A percentile compares a stretch with the other conserved stretches of the same genome.
Evolutionary conservation across 1,140 invertebrate genomes (phyloP).

Genomic region (Solen grandis): DNA sequence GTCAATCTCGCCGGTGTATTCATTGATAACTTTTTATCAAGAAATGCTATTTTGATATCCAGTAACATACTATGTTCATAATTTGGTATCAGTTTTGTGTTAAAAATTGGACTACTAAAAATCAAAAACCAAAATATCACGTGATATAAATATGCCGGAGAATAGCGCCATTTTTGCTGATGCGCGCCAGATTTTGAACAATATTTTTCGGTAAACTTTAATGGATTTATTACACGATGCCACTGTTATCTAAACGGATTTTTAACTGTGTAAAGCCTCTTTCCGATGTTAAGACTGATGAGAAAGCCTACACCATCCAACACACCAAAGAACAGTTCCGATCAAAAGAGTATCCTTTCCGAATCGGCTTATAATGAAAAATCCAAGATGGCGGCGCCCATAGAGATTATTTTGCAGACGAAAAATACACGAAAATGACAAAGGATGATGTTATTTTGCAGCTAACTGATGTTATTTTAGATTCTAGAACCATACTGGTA

Average conservation of each 20-base stretch:
- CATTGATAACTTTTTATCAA: no score
- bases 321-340: constrained; percentile 79
- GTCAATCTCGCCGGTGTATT: constrained; percentile 21
- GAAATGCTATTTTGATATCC: no score
- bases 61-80: no score
- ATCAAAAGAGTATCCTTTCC: constrained; percentile 79
- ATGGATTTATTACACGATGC: constrained; percentile 71
- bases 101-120: no score
- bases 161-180: constrained; percentile 57
- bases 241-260: constrained; percentile 76
- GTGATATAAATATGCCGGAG: constrained; percentile 55
- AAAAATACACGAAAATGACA: no score
- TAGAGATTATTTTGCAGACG: constrained; percentile 46
- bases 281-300: constrained; percentile 67
- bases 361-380: constrained; percentile 54
- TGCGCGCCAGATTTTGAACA: constrained; percentile 79
- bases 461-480: no score
- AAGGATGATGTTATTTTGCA: no score
- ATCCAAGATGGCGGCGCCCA: constrained; percentile 78
- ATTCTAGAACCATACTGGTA: no score
- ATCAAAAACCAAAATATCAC: constrained; percentile 48
- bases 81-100: no score
- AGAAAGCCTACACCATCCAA: constrained; percentile 74
- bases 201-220: constrained; percentile 60
- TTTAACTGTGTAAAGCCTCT: constrained; percentile 69